These are phyloP conservation scores for Sebastiscus albofasciatus DNA, from an alignment of 2,797 vertebrate genomes.

Conservation along the genomic window DNA sequence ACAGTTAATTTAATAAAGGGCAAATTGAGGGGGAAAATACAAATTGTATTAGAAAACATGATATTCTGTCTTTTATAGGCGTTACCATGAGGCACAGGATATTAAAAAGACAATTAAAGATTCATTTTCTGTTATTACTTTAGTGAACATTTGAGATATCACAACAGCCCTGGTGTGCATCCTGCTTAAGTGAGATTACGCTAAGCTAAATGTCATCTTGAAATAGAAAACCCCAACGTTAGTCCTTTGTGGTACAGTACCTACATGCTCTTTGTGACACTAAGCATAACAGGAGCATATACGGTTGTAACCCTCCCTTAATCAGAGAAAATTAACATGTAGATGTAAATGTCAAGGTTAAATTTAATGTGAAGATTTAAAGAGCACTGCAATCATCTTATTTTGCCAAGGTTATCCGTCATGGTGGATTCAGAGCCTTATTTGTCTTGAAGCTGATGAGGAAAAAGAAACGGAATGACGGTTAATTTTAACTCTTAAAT, in stretches of 20 bases:
- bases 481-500: constrained; percentile 53
- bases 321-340: constrained; percentile 37
- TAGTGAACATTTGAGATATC: neutral
- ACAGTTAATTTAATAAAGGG: neutral
- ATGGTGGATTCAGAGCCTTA: constrained; percentile 44
- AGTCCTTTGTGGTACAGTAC: neutral
- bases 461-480: neutral
- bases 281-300: constrained; percentile 7
- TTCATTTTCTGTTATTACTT: neutral
- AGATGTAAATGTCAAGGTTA: constrained; percentile 55
- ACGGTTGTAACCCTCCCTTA: constrained; percentile 8
- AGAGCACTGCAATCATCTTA: constrained; percentile 33
- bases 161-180: neutral
- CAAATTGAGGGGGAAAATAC: neutral
- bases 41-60: neutral
- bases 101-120: neutral
- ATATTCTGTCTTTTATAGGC: neutral
- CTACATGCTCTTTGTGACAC: constrained; percentile 7
- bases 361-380: constrained; percentile 48
- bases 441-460: constrained; percentile 34
- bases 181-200: neutral
- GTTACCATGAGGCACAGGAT: neutral
- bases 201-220: constrained; percentile 25
- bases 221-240: constrained; percentile 13
- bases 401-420: constrained; percentile 51